phyloP scores from a whole-genome alignment of 2,113 vertebrate genomes.

The Addax nasomaculatus region DNA sequence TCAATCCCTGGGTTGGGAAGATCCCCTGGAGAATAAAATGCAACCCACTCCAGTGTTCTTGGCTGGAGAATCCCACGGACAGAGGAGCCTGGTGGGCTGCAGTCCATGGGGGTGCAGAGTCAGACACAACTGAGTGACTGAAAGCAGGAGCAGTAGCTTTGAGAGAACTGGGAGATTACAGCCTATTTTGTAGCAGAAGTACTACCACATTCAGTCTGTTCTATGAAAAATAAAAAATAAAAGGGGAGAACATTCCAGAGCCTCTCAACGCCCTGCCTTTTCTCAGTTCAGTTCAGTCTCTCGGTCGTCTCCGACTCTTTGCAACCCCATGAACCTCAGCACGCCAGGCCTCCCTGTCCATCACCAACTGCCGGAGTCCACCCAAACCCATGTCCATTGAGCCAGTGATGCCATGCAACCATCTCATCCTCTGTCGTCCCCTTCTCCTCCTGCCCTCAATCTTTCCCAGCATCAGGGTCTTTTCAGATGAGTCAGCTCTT shows the following conservation, averaged over 20 bases:
- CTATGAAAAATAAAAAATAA: not conserved
- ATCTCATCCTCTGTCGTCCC: too few relatives aligned
- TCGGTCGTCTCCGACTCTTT: not conserved
- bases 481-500: too few relatives aligned
- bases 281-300: not conserved
- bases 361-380: too few relatives aligned
- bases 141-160: not conserved
- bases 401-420: too few relatives aligned
- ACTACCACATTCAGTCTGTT: not conserved
- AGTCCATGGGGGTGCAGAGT: not conserved
- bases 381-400: too few relatives aligned
- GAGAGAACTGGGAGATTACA: not conserved
- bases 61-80: not conserved
- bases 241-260: not conserved
- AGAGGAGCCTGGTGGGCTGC: not conserved
- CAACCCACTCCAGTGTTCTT: not conserved
- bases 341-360: too few relatives aligned
- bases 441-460: too few relatives aligned
- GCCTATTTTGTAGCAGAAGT: not conserved
- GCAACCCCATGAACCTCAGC: too few relatives aligned
- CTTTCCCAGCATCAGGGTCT: not conserved
- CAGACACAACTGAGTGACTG: accelerated
- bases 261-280: not conserved
- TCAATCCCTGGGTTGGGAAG: not conserved
- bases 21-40: not conserved